Evolutionary conservation across 2,113 vertebrate species (phyloP).

Genomic region (Pterocles gutturalis): DNA sequence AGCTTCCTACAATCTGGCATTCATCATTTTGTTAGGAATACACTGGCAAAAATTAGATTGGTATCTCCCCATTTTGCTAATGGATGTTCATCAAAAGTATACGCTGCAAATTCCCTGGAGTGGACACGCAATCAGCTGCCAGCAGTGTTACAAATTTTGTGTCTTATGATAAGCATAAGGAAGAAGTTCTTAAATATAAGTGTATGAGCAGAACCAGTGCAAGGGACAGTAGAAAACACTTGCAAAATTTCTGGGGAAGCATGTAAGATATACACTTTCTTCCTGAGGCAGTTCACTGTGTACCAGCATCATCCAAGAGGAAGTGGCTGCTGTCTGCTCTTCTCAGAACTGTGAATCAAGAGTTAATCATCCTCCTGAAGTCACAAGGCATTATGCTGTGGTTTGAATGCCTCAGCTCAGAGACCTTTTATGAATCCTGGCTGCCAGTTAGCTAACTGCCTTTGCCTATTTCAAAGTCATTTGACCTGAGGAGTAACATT

Average conservation of each 20-base stretch:
- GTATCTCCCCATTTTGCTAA: not conserved
- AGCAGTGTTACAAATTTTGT: not conserved
- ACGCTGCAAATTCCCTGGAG: not conserved
- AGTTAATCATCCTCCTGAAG: slow-evolving; percentile 11
- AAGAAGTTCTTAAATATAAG: not conserved
- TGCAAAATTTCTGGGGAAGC: not conserved
- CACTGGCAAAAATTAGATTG: not conserved
- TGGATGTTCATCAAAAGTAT: not conserved
- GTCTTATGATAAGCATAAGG: not conserved
- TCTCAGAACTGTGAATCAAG: not conserved
- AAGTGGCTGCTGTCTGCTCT: not conserved
- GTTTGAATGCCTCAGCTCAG: not conserved
- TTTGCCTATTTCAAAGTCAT: not conserved
- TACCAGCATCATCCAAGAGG: not conserved
- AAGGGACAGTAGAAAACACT: not conserved
- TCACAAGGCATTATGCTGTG: slow-evolving; percentile 18
- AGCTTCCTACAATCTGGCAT: not conserved
- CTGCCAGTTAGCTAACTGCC: not conserved
- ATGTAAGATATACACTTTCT: not conserved
- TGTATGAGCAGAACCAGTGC: not conserved
- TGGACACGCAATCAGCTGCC: not conserved
- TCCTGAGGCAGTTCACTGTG: not conserved
- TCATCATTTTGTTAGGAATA: not conserved
- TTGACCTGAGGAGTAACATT: not conserved
- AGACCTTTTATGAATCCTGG: not conserved